A percentile compares a stretch with the other conserved stretches of the same genome.
These are phyloP conservation scores for human DNA, from an alignment of 2,113 vertebrate species.

Conservation along the genomic window DNA sequence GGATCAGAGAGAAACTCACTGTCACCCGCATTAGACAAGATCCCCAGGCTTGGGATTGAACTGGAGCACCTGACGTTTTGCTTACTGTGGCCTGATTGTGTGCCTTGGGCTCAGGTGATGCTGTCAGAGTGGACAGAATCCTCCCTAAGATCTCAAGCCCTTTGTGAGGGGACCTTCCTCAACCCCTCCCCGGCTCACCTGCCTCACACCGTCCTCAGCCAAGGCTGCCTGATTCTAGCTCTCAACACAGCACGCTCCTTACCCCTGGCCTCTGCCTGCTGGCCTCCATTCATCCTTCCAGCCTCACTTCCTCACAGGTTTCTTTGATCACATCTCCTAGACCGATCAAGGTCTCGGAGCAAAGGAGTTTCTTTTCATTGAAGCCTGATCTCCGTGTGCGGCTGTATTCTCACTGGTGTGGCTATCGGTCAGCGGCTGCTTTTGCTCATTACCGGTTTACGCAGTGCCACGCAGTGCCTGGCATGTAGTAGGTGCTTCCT, in stretches of 20 bases:
- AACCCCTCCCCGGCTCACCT: not conserved
- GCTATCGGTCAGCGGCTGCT: not conserved
- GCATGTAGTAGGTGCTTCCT: rapidly evolving
- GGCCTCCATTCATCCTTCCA: not conserved
- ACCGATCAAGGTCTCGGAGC: not conserved
- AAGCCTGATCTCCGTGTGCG: not conserved
- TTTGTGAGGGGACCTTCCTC: too few relatives aligned
- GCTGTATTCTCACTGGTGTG: not conserved
- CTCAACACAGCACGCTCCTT: not conserved
- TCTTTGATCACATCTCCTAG: not conserved
- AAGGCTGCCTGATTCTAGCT: not conserved
- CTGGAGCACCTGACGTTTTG: not conserved
- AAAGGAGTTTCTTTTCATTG: not conserved
- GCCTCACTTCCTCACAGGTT: not conserved
- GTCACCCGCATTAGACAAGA: not conserved
- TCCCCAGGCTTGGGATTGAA: not conserved
- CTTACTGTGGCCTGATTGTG: not conserved
- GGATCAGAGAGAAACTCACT: not conserved
- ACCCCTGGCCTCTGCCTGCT: not conserved
- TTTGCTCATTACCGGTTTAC: not conserved
- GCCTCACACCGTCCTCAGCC: not conserved
- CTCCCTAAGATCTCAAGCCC: not conserved
- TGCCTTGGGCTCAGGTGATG: not conserved
- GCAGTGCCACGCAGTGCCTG: not conserved
- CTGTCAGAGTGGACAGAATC: not conserved